phyloP scores from a whole-genome alignment of 1,140 invertebrate genomes.

The Gonioctena quinquepunctata region DNA sequence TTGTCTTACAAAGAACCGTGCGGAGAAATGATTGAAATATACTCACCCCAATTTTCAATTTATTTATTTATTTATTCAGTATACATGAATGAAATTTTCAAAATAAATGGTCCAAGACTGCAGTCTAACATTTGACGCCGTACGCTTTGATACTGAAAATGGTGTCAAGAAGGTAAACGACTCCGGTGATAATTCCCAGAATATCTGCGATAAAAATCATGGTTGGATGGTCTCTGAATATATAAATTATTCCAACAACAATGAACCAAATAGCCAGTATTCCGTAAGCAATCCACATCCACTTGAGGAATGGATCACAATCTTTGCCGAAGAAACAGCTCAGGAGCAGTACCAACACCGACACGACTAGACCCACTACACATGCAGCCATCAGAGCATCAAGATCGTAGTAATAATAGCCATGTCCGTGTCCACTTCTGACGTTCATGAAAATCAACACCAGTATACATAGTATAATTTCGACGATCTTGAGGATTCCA shows the following conservation, averaged over 20 bases:
- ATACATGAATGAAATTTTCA: neutral
- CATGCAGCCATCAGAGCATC: neutral
- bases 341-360: neutral
- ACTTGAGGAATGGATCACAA: neutral
- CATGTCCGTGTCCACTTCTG: neutral
- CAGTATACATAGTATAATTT: neutral
- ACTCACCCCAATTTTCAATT: too few relatives aligned
- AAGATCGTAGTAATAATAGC: neutral
- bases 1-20: too few relatives aligned
- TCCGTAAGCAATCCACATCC: neutral
- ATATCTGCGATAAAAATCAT: neutral
- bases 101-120: neutral
- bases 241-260: too few relatives aligned
- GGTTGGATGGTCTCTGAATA: neutral
- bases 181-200: neutral
- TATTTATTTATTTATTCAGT: too few relatives aligned
- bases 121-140: neutral
- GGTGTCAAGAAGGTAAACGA: neutral
- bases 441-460: neutral
- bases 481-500: neutral
- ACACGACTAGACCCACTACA: neutral
- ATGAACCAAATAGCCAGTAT: neutral
- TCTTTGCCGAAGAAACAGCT: neutral
- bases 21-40: too few relatives aligned
- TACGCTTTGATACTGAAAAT: neutral